A percentile compares a stretch with the other conserved stretches of the same genome.
phyloP scores from a whole-genome alignment of 1,140 invertebrate species.

The Ips typographus region DNA sequence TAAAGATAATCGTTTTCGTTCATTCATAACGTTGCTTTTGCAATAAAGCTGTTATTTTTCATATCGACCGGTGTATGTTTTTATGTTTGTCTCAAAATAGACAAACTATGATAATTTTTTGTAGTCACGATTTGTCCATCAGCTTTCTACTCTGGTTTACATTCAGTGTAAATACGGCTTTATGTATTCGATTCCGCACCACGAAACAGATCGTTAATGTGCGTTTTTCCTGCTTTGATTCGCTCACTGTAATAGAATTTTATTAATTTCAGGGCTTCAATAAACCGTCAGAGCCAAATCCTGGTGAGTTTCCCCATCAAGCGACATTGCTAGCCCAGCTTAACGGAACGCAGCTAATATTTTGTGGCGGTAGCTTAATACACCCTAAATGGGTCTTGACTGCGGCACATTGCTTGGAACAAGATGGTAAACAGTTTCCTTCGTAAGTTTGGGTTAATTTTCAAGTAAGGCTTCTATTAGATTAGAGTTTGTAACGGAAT shows the following conservation, averaged over 20 bases:
- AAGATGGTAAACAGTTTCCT: constrained; percentile 40
- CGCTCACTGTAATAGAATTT: background rate
- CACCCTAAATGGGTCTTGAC: constrained; percentile 53
- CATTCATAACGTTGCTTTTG: background rate
- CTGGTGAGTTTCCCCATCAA: constrained; percentile 48
- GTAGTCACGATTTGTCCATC: background rate
- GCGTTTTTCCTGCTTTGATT: background rate
- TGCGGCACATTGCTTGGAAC: constrained; percentile 52
- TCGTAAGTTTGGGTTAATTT: constrained; percentile 33
- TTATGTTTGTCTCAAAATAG: constrained; percentile 1
- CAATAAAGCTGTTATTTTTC: constrained; percentile 4
- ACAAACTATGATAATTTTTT: background rate
- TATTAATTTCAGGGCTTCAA: constrained; percentile 42
- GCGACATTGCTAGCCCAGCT: constrained; percentile 43
- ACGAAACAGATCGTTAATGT: background rate
- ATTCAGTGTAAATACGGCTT: background rate
- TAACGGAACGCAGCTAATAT: constrained; percentile 43
- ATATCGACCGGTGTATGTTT: background rate
- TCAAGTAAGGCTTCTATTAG: constrained; percentile 23
- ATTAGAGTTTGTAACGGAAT: constrained; percentile 28
- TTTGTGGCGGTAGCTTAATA: constrained; percentile 53
- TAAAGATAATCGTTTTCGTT: constrained; percentile 3
- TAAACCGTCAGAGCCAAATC: constrained; percentile 45
- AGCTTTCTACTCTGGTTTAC: background rate
- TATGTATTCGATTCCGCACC: constrained; percentile 1